phyloP scores from a whole-genome alignment of 2,888 invertebrate genomes.

The Diploptera punctata region DNA sequence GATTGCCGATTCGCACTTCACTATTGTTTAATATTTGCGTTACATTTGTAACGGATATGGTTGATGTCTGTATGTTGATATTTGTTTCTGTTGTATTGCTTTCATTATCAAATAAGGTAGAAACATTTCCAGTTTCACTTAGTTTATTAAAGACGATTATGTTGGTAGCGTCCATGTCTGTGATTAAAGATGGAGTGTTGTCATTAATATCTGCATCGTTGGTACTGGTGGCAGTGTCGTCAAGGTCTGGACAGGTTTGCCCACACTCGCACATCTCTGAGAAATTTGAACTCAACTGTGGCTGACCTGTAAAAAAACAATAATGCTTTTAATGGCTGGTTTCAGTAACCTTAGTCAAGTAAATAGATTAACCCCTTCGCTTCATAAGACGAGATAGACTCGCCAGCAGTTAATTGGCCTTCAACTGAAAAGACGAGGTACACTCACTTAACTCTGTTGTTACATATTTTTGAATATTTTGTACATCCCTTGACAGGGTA shows the following conservation, averaged over 20 bases:
- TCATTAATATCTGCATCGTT: neutral
- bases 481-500: too few relatives aligned
- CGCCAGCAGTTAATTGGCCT: too few relatives aligned
- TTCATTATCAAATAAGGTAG: neutral
- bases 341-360: too few relatives aligned
- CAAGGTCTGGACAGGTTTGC: constrained; percentile 54
- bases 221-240: neutral
- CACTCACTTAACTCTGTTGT: too few relatives aligned
- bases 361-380: too few relatives aligned
- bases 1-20: too few relatives aligned
- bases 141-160: constrained; percentile 4
- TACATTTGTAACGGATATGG: too few relatives aligned
- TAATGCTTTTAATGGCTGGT: too few relatives aligned
- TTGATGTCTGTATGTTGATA: neutral
- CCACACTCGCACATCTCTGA: constrained; percentile 62
- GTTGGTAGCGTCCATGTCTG: constrained; percentile 28
- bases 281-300: constrained; percentile 55
- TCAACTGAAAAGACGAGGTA: too few relatives aligned
- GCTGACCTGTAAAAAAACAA: constrained; percentile 36
- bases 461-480: too few relatives aligned
- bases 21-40: too few relatives aligned
- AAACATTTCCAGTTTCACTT: neutral
- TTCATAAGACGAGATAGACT: too few relatives aligned
- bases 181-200: neutral
- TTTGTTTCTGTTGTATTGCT: neutral